Percentiles rank a stretch among this genome's conserved stretches.
Conservation (phyloP, 2,888 invertebrate genomes). For the Agrenia bidenticulata region DNA sequence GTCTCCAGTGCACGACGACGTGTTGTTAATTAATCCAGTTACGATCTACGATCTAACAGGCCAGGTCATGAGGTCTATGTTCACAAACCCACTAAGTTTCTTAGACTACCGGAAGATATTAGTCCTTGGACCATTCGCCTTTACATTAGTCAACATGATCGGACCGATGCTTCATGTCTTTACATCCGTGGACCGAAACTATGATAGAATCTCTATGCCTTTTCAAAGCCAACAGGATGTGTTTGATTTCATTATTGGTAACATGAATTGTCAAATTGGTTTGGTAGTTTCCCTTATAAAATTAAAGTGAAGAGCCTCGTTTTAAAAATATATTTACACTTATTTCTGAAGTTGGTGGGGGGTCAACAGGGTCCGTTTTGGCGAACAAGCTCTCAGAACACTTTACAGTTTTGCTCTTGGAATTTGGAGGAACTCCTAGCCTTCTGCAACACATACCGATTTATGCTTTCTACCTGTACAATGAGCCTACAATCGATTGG, state of each 20-base stretch:
- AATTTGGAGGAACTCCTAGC: slow-evolving; percentile 29
- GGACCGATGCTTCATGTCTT: slow-evolving; percentile 32
- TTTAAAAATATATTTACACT: too few relatives aligned
- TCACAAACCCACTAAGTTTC: not conserved
- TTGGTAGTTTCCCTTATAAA: too few relatives aligned
- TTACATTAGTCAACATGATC: slow-evolving; percentile 7
- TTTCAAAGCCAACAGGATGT: slow-evolving; percentile 26
- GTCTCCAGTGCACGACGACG: too few relatives aligned
- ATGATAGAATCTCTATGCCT: slow-evolving; percentile 33
- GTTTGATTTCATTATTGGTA: slow-evolving; percentile 46
- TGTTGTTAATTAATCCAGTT: too few relatives aligned
- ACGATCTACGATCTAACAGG: too few relatives aligned
- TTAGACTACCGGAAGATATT: not conserved
- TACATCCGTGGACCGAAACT: slow-evolving; percentile 32
- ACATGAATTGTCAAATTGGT: not conserved
- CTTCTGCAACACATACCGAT: slow-evolving; percentile 31
- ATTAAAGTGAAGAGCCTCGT: not conserved
- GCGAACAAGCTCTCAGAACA: slow-evolving; percentile 33
- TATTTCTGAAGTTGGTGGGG: slow-evolving; percentile 33
- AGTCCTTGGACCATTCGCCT: slow-evolving; percentile 8
- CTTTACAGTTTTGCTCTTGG: slow-evolving; percentile 34
- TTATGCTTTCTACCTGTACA: slow-evolving; percentile 34
- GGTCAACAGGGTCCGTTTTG: slow-evolving; percentile 38
- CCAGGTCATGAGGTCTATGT: not conserved
- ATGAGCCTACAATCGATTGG: slow-evolving; percentile 38